phyloP scores from a whole-genome alignment of 37 sponge, comb jelly and placozoan species.

The Amphimedon queenslandica region DNA sequence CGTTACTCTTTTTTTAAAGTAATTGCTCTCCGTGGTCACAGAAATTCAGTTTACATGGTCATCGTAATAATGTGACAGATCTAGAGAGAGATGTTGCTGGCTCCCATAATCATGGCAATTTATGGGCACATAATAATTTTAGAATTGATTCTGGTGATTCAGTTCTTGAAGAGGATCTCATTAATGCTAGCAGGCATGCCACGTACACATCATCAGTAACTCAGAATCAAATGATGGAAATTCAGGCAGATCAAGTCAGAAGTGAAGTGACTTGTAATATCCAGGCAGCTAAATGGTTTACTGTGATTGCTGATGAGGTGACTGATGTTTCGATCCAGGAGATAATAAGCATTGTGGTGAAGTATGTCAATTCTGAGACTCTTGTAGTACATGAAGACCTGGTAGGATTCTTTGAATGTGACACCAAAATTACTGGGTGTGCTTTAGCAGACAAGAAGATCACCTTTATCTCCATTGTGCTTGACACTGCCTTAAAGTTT shows the following conservation, averaged over 20 bases:
- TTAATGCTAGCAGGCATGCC: constrained; percentile 35
- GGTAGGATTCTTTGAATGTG: no score
- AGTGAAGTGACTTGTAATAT: constrained; percentile 10
- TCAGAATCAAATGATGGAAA: constrained; percentile 49
- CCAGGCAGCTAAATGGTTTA: no score
- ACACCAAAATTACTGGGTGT: constrained; percentile 59
- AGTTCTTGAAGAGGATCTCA: constrained; percentile 31
- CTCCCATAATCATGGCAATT: no score
- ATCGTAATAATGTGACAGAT: background rate
- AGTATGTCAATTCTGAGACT: no score
- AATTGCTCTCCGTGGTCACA: background rate
- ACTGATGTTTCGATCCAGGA: constrained; percentile 32
- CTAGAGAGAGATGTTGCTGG: background rate
- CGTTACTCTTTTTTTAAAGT: no score
- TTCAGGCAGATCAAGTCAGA: constrained; percentile 23
- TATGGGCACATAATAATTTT: no score
- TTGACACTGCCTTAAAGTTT: constrained; percentile 17
- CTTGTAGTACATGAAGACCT: constrained; percentile 52
- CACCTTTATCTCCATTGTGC: no score
- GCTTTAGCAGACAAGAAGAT: no score
- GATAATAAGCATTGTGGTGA: no score
- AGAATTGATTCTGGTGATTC: constrained; percentile 50
- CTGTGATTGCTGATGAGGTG: no score
- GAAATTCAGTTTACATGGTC: background rate
- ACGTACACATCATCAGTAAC: constrained; percentile 33